Evolutionary conservation across 1,140 invertebrate species (phyloP), one percentile per base, ranked within the genome.

Genomic region (Ceratoteleas bidentatus): DNA sequence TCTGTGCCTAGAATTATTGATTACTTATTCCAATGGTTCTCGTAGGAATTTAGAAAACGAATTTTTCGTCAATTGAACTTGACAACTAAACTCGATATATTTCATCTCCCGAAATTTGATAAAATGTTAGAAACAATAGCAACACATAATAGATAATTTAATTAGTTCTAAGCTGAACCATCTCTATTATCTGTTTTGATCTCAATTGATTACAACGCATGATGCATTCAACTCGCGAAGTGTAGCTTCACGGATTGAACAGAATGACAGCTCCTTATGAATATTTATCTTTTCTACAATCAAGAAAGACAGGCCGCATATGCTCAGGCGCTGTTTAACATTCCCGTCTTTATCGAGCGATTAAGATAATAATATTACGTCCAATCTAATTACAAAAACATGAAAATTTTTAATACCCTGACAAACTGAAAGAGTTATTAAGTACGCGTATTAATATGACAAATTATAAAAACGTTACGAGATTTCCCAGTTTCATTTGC

Each of bases 201-300:
- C 47, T 50, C 62, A 76, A 62, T 62, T 76, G 73, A 76, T 76
- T 53, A 75, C 38, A 76, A 49, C 56, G 68, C 73, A 68, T 76
- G 73, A 54, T 62, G 64, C 49, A 62, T 76, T 76, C 64, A 49
- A 61, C 33, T 56, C 57, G 57, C 64, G 56, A 76, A 61, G 47
- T 56, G 56, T 54, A 76, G 40, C 64, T 49, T 68, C 38, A 36
- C 40, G 15, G 64, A 60, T 68, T 76, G 47, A 76, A 68, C 73
- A 62, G 40, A 61, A 56, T 76, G 64, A 68, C 73, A 68, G 64
- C 64, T 76, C 64, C 73, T 68, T 76, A 76, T 76, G 73, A 76
- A 76, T 76, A 76, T 76, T 76, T 68, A 76, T 76, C 49, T 64
- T 77, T 69, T 69, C 49, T 61, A 66, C 65, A 64, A 57, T 69